A percentile compares a stretch with the other conserved stretches of the same genome.
Evolutionary conservation across 2,797 vertebrate genomes (phyloP).

Genomic region (Helostoma temminkii): DNA sequence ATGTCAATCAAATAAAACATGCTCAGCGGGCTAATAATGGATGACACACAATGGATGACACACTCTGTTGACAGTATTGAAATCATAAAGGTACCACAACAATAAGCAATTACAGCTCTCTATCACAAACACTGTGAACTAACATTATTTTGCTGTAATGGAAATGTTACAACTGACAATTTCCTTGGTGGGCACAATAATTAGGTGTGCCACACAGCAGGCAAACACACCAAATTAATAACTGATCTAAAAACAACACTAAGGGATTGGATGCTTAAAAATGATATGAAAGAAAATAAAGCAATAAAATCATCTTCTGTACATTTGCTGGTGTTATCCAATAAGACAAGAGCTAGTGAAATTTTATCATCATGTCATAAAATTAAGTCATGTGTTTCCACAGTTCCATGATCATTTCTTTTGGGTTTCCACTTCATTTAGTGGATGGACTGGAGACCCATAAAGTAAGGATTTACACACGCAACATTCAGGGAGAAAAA

Average conservation of each 20-base stretch:
- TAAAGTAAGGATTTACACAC: conserved; percentile 71
- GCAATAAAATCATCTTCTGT: conserved; percentile 30
- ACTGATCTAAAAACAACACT: conserved; percentile 3
- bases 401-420: conserved; percentile 74
- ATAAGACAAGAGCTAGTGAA: conserved; percentile 64
- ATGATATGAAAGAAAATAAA: conserved; percentile 20
- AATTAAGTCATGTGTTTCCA: conserved; percentile 69
- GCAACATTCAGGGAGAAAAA: conserved; percentile 47
- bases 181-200: conserved; percentile 34
- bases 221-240: conserved; percentile 13
- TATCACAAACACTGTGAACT: conserved; percentile 73
- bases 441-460: conserved; percentile 74
- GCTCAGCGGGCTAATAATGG: conserved; percentile 62
- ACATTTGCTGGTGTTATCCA: conserved; percentile 41
- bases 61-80: conserved; percentile 73
- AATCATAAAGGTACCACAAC: conserved; percentile 66
- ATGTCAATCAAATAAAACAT: conserved; percentile 72
- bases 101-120: conserved; percentile 69
- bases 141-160: conserved; percentile 60
- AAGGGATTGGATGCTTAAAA: conserved; percentile 2
- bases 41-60: conserved; percentile 72
- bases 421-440: conserved; percentile 82
- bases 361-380: conserved; percentile 76
- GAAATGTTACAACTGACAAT: conserved; percentile 69
- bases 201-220: background rate